phyloP scores from a whole-genome alignment of 2,113 vertebrate genomes.

The Chiloscyllium plagiosum region DNA sequence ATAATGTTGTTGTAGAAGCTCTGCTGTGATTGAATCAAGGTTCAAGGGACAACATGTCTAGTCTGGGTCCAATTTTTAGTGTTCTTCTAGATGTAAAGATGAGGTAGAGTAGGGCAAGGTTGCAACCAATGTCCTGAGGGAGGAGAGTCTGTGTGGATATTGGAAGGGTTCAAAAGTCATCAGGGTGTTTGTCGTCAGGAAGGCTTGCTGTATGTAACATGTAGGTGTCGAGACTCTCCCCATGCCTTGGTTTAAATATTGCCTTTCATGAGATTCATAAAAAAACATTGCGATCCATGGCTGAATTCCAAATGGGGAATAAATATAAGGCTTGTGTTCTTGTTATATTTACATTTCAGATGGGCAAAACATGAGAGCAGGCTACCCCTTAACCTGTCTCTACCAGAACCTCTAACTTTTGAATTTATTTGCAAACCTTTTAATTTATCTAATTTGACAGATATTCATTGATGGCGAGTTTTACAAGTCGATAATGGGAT shows the following conservation, averaged over 20 bases:
- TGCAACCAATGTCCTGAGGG: not conserved
- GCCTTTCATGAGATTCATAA: not conserved
- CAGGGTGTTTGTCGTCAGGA: not conserved
- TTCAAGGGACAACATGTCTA: no score
- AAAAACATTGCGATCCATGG: not conserved
- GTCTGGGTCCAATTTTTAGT: no score
- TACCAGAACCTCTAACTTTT: not conserved
- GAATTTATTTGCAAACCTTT: not conserved
- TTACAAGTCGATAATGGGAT: conserved; percentile 51
- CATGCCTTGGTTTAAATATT: no score
- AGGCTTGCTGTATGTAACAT: not conserved
- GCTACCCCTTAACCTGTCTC: not conserved
- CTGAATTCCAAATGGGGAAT: not conserved
- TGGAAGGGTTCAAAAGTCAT: not conserved
- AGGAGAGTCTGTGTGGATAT: not conserved
- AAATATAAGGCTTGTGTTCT: not conserved
- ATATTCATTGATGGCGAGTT: conserved; percentile 49
- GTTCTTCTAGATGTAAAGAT: no score
- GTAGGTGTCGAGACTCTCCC: not conserved
- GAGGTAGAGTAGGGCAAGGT: not conserved
- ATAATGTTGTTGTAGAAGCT: not conserved
- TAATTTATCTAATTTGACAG: conserved; percentile 38
- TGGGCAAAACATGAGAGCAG: not conserved
- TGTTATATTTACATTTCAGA: not conserved
- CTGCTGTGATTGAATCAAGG: not conserved